Conservation (phyloP, 1,140 invertebrate species). For the Trachymyrmex septentrionalis region DNA sequence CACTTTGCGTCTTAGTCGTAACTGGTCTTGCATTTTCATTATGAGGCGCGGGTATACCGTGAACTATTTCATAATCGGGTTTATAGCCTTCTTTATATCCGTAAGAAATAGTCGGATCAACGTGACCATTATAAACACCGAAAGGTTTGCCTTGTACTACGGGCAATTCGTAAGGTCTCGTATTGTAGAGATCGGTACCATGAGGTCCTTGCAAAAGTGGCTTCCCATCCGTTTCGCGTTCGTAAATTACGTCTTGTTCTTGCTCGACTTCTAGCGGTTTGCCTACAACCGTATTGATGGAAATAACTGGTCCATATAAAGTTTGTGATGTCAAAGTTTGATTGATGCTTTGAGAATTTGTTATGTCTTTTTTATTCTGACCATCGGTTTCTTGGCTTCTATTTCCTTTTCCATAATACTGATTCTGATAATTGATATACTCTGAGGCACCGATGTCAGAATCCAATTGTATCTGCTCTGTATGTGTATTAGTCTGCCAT, state of each 20-base stretch:
- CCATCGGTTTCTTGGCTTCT: background rate
- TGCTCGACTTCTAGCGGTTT: constrained; percentile 65
- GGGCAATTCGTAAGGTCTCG: constrained; percentile 73
- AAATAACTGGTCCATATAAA: constrained; percentile 59
- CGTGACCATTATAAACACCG: constrained; percentile 74
- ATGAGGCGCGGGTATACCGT: constrained; percentile 73
- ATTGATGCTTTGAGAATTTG: background rate
- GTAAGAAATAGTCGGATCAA: constrained; percentile 62
- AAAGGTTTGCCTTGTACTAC: constrained; percentile 80
- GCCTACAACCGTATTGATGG: constrained; percentile 64
- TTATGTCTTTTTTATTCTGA: background rate
- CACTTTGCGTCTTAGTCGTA: constrained; percentile 30
- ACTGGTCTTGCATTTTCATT: constrained; percentile 40
- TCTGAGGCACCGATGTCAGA: constrained; percentile 82
- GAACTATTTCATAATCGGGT: constrained; percentile 75
- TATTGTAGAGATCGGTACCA: constrained; percentile 44
- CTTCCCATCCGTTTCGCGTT: background rate
- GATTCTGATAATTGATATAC: constrained; percentile 76
- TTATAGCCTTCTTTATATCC: constrained; percentile 67
- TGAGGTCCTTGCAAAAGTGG: constrained; percentile 37
- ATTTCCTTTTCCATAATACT: constrained; percentile 41
- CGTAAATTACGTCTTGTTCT: constrained; percentile 53
- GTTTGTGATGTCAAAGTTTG: constrained; percentile 43
- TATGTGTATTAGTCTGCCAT: constrained; percentile 69
- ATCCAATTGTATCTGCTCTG: constrained; percentile 72